These are phyloP conservation scores for Macaria liturata DNA, from an alignment of 2,888 invertebrate species.

Conservation along the genomic window DNA sequence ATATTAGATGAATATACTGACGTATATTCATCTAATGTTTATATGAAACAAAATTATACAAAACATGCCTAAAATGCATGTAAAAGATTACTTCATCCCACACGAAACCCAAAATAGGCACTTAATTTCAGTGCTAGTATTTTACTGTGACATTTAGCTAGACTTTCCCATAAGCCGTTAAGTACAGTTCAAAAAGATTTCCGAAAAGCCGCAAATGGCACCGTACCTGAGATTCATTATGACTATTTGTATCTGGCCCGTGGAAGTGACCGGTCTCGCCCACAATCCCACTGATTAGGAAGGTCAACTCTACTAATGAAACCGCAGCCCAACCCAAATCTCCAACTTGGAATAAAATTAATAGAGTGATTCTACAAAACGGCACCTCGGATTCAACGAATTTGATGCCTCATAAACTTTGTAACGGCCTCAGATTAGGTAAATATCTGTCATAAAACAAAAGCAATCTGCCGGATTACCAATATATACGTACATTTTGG, in stretches of 20 bases:
- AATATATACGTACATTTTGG: conserved; percentile 28
- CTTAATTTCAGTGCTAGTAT: no score
- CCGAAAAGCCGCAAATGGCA: no score
- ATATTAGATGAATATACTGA: no score
- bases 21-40: no score
- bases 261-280: conserved; percentile 14
- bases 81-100: no score
- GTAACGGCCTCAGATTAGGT: conserved; percentile 39
- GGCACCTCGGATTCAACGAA: conserved; percentile 38
- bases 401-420: conserved; percentile 45
- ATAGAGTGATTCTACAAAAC: conserved; percentile 39
- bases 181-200: no score
- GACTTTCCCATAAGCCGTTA: no score
- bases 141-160: no score
- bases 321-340: conserved; percentile 8
- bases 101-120: no score
- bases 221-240: conserved; percentile 3
- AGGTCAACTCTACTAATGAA: conserved; percentile 11
- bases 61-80: no score
- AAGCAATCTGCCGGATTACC: conserved; percentile 34
- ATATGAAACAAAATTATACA: no score
- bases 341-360: conserved; percentile 35
- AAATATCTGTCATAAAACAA: conserved; percentile 42
- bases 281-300: conserved; percentile 13
- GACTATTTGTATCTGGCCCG: conserved; percentile 9